These are phyloP conservation scores for Ophioderma brevispina DNA, from an alignment of 35 echinoderm and acorn worm genomes.

Conservation along the genomic window DNA sequence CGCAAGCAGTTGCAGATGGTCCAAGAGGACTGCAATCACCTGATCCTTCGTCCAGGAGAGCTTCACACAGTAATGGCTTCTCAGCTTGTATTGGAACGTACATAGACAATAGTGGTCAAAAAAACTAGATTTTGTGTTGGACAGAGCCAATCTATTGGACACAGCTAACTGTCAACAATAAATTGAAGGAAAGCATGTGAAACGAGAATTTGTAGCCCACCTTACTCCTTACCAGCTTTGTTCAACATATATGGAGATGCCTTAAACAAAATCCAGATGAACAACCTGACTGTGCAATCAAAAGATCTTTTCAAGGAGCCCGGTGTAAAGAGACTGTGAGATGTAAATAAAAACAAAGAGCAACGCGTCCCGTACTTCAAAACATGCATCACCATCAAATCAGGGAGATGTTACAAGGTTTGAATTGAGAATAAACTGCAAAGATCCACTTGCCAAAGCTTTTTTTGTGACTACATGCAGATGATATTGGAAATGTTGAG, in stretches of 20 bases:
- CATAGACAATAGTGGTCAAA: conserved; percentile 28
- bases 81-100: not conserved
- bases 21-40: conserved; percentile 1
- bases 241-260: conserved; percentile 8
- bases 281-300: not conserved
- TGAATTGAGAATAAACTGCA: not conserved
- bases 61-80: conserved; percentile 31
- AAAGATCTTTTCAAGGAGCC: not conserved
- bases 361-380: too few relatives aligned
- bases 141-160: not conserved
- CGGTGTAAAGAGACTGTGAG: too few relatives aligned
- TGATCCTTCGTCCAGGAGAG: conserved; percentile 23
- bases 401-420: not conserved
- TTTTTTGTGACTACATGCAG: conserved; percentile 1
- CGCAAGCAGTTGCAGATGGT: conserved; percentile 10
- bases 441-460: not conserved
- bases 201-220: conserved; percentile 7
- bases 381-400: not conserved
- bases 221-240: conserved; percentile 2
- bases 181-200: not conserved
- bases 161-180: not conserved
- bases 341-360: not conserved
- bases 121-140: conserved; percentile 9
- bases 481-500: conserved; percentile 13
- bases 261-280: not conserved